Percentiles rank a stretch among this genome's conserved stretches.
phyloP scores from a whole-genome alignment of 1,140 invertebrate genomes.

The Drepana arcuata region DNA sequence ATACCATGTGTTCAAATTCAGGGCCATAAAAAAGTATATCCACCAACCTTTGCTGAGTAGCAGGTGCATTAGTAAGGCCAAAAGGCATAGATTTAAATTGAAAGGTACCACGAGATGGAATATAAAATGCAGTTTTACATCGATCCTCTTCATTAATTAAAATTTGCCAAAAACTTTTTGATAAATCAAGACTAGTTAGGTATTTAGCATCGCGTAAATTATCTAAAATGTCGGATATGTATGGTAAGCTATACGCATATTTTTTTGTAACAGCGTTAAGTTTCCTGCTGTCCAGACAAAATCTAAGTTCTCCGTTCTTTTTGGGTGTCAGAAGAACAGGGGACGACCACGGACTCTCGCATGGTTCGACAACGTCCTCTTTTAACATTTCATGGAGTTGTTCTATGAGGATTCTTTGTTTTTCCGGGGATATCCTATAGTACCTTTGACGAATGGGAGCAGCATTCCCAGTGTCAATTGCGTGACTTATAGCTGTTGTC shows the following conservation, averaged over 20 bases:
- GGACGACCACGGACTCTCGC: not conserved
- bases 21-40: not conserved
- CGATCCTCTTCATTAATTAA: not conserved
- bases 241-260: slow-evolving; percentile 25
- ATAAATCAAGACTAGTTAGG: not conserved
- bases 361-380: not conserved
- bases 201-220: slow-evolving; percentile 1
- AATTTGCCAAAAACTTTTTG: not conserved
- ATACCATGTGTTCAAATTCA: not conserved
- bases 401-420: not conserved
- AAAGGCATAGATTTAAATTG: slow-evolving; percentile 2
- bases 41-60: not conserved
- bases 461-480: not conserved
- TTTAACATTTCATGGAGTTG: not conserved
- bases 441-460: not conserved
- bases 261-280: slow-evolving; percentile 6
- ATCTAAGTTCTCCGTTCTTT: slow-evolving; percentile 16
- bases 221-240: slow-evolving; percentile 1
- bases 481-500: slow-evolving; percentile 11
- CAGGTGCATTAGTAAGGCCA: not conserved
- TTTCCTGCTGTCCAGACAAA: not conserved
- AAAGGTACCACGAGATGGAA: not conserved
- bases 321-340: slow-evolving; percentile 14
- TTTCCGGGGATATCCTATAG: not conserved
- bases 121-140: not conserved